A percentile compares a stretch with the other conserved stretches of the same genome.
Evolutionary conservation across 2,797 vertebrate species (phyloP).

Genomic region (Mallotus villosus): DNA sequence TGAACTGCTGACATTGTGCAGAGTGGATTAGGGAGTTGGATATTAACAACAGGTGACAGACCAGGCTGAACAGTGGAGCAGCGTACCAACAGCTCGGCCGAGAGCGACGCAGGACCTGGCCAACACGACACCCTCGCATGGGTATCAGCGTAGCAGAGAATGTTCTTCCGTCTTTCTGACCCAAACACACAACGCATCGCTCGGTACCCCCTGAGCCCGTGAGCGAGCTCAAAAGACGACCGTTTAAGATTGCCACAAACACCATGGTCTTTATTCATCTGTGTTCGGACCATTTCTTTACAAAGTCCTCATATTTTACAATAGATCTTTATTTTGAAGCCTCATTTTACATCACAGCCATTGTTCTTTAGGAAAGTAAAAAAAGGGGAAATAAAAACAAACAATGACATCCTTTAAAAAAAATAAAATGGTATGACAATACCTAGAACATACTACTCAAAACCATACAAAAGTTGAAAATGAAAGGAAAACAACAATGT

Average conservation of each 20-base stretch:
- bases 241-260: background rate
- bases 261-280: slow-evolving; percentile 49
- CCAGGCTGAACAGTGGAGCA: slow-evolving; percentile 29
- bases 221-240: background rate
- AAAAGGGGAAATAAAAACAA: slow-evolving; percentile 42
- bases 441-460: background rate
- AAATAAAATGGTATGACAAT: slow-evolving; percentile 8
- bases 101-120: slow-evolving; percentile 12
- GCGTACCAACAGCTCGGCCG: slow-evolving; percentile 12
- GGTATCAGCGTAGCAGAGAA: slow-evolving; percentile 1
- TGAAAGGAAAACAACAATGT: background rate
- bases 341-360: slow-evolving; percentile 17
- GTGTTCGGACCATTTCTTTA: slow-evolving; percentile 35
- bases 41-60: slow-evolving; percentile 91
- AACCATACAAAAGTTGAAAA: background rate
- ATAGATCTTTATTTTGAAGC: slow-evolving; percentile 16
- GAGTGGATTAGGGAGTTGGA: slow-evolving; percentile 82
- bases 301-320: slow-evolving; percentile 46
- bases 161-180: background rate
- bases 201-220: slow-evolving; percentile 23
- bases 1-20: slow-evolving; percentile 90
- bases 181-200: background rate
- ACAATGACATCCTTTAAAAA: slow-evolving; percentile 29
- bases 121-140: background rate
- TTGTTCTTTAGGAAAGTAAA: slow-evolving; percentile 36